Base-by-base conservation (phyloP, 2,113 vertebrate species). In the Aspiorhynchus laticeps region DNA sequence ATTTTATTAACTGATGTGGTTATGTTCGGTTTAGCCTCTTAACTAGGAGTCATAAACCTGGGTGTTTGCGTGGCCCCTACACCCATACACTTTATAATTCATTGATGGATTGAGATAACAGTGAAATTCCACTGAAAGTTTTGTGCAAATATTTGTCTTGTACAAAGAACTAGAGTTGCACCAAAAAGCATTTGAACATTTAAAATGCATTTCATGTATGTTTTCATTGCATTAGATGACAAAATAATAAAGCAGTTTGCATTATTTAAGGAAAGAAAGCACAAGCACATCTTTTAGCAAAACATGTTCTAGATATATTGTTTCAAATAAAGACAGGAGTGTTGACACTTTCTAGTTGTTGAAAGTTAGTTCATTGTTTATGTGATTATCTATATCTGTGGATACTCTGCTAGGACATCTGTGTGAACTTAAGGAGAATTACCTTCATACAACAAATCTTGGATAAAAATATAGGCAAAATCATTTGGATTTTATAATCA, bases 11-110 rank as follows among this genome's bases (percentile, higher is more conserved):
- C 73, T 51, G 9, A 8, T 82, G 77, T 80, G 75, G 65, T 88
- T 71, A 80, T 81, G 87, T 43, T 80, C 36, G 83, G 69, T 86
- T 46, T 86, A 90, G 43, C 81, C 48, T 84, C 83, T 89, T 56
- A 46, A 24, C 59, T 77, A 41, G 53, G 28, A 33, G 51, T 33
- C 1, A 5, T 31, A 33, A 28, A 81, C 36, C 79, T 77, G 36
- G 6, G 7, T 85, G 10, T 80, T 38, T 88, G 28, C 7, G 2
- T 69, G 19, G 65, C n/a, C 9, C 14, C 24, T 84, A 14, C 28
- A 19, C 67, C 2, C 63, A 69, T 17, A 5, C 6, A 33, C 31
- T 69, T 69, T 80, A 6, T 71, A 10, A 11, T 61, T 61, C 41
- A 38, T 7, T 85, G 43, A 24, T 33, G 24, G 14, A 24, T 79